phyloP scores from a whole-genome alignment of 2,113 vertebrate genomes.

The Tinamus guttatus region DNA sequence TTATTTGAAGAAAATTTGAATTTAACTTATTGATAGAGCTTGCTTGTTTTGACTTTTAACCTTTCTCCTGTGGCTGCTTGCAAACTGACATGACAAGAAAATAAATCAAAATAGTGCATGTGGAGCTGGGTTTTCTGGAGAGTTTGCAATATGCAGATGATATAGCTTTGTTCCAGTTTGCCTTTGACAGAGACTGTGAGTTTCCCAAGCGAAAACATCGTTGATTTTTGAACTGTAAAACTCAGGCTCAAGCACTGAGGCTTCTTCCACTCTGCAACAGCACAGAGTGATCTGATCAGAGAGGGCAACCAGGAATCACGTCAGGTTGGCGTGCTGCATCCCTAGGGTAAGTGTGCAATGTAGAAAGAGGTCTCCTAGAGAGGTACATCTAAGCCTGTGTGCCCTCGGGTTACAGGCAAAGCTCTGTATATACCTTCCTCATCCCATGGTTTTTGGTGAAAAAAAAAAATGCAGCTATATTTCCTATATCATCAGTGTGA shows the following conservation, averaged over 20 bases:
- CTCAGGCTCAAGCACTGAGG: neutral
- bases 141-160: neutral
- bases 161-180: neutral
- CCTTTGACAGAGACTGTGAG: neutral
- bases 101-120: neutral
- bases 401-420: neutral
- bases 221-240: constrained; percentile 35
- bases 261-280: neutral
- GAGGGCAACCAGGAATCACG: neutral
- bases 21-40: neutral
- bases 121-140: neutral
- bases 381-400: neutral
- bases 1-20: neutral
- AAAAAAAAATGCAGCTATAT: neutral
- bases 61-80: neutral
- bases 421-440: neutral
- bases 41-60: constrained; percentile 14
- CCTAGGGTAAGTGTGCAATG: neutral
- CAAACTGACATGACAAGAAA: neutral
- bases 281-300: constrained; percentile 33
- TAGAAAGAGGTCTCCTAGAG: neutral
- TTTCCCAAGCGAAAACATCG: neutral
- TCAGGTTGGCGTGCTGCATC: neutral
- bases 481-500: neutral
- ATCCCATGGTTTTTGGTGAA: neutral